Conservation (phyloP, 1,140 invertebrate species). For the Penaeus chinensis region DNA sequence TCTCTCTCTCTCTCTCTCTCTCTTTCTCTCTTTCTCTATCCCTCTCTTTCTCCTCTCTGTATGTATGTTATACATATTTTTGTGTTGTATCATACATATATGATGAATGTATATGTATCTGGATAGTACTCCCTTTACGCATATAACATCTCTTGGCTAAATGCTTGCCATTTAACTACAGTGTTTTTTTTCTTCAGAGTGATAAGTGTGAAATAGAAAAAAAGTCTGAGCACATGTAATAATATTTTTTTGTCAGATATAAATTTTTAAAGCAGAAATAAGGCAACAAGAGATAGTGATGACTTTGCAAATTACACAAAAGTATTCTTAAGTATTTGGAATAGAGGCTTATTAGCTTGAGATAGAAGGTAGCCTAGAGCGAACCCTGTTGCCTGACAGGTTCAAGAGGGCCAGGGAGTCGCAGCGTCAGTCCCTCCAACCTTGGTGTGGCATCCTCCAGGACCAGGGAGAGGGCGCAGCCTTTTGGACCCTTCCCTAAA, state of each 20-base stretch:
- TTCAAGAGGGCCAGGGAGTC: slow-evolving; percentile 51
- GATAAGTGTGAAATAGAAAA: no score
- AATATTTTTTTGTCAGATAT: no score
- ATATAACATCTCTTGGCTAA: no score
- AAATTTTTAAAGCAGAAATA: no score
- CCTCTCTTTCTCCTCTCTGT: neutral
- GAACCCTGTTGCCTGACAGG: slow-evolving; percentile 47
- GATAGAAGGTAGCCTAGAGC: slow-evolving; percentile 12
- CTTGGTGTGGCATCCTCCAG: slow-evolving; percentile 39
- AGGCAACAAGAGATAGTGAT: no score
- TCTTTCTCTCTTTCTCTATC: no score
- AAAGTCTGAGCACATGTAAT: no score
- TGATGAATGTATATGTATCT: neutral
- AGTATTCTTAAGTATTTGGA: neutral
- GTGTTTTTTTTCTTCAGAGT: no score
- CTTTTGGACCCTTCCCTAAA: slow-evolving; percentile 69
- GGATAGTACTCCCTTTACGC: no score
- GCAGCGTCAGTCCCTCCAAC: slow-evolving; percentile 61
- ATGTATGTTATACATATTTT: neutral
- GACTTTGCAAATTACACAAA: neutral
- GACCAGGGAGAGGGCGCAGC: slow-evolving; percentile 73
- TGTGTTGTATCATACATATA: neutral
- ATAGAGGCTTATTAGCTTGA: neutral
- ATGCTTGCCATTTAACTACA: no score
- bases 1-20: no score